Conservation (phyloP, 2,113 vertebrate species). For the Nothoprocta perdicaria region DNA sequence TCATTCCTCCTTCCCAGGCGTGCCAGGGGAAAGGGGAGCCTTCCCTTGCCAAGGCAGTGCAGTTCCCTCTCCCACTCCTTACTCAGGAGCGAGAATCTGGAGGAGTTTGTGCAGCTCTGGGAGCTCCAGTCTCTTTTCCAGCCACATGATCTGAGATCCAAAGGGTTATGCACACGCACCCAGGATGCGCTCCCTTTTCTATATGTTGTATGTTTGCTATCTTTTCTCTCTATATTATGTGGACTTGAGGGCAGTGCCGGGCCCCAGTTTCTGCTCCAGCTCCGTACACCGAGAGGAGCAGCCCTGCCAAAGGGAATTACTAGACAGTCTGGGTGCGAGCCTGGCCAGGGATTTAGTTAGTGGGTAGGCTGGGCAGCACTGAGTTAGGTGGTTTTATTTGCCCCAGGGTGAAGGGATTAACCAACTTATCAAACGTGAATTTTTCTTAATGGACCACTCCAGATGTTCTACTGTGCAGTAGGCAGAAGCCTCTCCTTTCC, state of each 20-base stretch:
- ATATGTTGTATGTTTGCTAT: neutral
- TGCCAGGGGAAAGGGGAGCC: neutral
- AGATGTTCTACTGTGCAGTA: too few species aligned
- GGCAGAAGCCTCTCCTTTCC: neutral
- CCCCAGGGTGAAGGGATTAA: neutral
- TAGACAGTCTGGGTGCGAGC: neutral
- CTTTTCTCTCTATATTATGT: neutral
- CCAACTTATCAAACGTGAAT: neutral
- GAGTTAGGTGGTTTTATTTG: neutral
- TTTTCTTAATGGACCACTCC: neutral
- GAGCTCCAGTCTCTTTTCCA: neutral
- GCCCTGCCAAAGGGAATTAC: too few species aligned
- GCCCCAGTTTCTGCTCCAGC: neutral
- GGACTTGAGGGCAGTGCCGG: neutral
- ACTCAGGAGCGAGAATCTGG: neutral
- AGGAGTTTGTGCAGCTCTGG: accelerated
- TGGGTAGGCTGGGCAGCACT: neutral
- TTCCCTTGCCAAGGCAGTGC: neutral
- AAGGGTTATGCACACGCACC: neutral
- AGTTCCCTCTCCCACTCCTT: neutral
- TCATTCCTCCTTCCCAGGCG: accelerated
- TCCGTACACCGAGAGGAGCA: neutral
- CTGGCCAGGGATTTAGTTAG: neutral
- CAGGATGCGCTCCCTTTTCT: neutral
- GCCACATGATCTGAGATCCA: neutral